Conservation (phyloP, 2,113 vertebrate species). For the Tapirus terrestris region DNA sequence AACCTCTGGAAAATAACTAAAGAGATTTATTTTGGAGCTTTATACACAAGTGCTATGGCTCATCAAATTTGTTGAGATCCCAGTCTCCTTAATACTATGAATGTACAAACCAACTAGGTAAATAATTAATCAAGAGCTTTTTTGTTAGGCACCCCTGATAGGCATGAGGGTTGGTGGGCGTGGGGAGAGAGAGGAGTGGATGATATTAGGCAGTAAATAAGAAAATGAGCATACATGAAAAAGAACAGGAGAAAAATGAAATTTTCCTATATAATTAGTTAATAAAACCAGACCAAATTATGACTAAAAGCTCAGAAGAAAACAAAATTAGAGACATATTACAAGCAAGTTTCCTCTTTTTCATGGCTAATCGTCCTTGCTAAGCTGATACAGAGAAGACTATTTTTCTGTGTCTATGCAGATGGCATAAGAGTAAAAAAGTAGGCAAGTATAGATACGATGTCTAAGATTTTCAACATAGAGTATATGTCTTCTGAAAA, state of each 20-base stretch:
- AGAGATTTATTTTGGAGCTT: background rate
- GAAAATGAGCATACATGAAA: background rate
- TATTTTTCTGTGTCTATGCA: background rate
- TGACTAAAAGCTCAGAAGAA: background rate
- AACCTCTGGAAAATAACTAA: background rate
- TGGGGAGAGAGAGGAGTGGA: background rate
- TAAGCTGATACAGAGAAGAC: background rate
- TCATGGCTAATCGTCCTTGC: background rate
- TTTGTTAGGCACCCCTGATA: background rate
- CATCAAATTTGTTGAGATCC: background rate
- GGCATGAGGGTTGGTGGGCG: background rate
- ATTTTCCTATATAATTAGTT: background rate
- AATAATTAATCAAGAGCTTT: background rate
- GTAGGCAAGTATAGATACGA: background rate
- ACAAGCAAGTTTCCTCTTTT: background rate
- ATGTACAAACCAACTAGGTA: background rate
- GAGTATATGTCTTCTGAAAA: background rate
- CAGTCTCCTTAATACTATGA: background rate
- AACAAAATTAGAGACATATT: background rate
- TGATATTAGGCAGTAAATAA: background rate
- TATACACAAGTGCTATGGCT: background rate
- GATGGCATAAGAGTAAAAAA: background rate
- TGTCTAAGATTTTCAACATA: background rate
- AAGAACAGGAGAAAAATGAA: background rate
- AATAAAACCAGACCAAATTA: background rate